Percentiles rank a stretch among this genome's conserved stretches.
Evolutionary conservation across 2,888 invertebrate species (phyloP).

Genomic region (Ormyrus thymus): DNA sequence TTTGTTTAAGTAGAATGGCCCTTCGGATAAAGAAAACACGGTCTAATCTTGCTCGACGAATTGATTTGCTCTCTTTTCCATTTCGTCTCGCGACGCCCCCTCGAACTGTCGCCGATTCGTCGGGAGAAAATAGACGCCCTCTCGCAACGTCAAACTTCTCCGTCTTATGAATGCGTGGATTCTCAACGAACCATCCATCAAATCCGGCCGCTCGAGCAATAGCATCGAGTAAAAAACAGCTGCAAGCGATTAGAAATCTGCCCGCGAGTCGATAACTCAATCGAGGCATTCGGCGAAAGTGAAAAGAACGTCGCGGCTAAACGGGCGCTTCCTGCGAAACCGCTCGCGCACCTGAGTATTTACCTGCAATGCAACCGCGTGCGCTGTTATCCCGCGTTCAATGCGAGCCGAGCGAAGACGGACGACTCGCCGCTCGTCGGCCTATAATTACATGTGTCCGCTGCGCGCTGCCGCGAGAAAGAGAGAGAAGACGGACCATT

Average conservation of each 20-base stretch:
- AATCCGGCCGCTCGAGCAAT: too few relatives aligned
- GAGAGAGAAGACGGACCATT: neutral
- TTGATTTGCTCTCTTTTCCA: constrained; percentile 1
- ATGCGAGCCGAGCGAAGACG: neutral
- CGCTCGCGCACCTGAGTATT: too few relatives aligned
- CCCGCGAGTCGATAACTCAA: neutral
- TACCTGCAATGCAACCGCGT: too few relatives aligned
- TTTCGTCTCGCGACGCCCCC: too few relatives aligned
- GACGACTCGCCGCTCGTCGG: neutral
- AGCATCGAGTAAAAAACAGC: neutral
- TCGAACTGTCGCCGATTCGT: neutral
- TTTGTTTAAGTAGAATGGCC: constrained; percentile 24
- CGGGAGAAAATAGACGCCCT: constrained; percentile 15
- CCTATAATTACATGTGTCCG: constrained; percentile 26
- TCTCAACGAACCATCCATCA: too few relatives aligned
- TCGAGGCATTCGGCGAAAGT: too few relatives aligned
- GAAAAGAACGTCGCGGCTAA: too few relatives aligned
- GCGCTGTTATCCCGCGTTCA: neutral
- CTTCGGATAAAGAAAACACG: constrained; percentile 28
- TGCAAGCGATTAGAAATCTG: neutral
- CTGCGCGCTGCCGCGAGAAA: neutral
- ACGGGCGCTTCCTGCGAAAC: too few relatives aligned
- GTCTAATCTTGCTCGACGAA: constrained; percentile 19
- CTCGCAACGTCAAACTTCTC: neutral
- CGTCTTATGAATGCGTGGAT: too few relatives aligned